A percentile compares a stretch with the other conserved stretches of the same genome.
These are phyloP conservation scores for Nymphalis urticae DNA, from an alignment of 2,888 invertebrate genomes.

Conservation along the genomic window DNA sequence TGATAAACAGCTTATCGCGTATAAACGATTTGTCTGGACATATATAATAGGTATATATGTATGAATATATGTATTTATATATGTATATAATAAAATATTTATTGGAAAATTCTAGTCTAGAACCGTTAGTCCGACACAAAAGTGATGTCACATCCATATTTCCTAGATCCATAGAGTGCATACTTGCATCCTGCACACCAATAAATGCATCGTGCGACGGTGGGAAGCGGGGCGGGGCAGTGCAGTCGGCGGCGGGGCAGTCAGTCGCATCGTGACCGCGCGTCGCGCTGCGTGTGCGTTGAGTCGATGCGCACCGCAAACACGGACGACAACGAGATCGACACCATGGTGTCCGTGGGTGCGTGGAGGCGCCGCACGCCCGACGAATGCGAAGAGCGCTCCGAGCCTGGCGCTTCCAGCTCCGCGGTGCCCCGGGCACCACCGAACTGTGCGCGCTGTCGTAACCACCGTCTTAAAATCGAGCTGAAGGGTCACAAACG, in stretches of 20 bases:
- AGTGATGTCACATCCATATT: slow-evolving; percentile 26
- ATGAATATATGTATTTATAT: background rate
- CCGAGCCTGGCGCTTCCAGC: slow-evolving; percentile 77
- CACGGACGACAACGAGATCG: slow-evolving; percentile 60
- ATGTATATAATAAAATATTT: too few relatives aligned
- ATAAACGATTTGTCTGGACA: too few relatives aligned
- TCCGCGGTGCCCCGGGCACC: slow-evolving; percentile 88
- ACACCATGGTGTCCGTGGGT: slow-evolving; percentile 74
- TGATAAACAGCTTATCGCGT: background rate
- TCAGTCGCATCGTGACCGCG: slow-evolving; percentile 74
- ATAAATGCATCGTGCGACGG: slow-evolving; percentile 66
- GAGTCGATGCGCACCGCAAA: slow-evolving; percentile 41
- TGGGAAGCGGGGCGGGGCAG: slow-evolving; percentile 58
- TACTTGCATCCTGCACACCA: slow-evolving; percentile 63
- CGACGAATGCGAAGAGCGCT: slow-evolving; percentile 76
- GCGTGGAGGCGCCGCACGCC: slow-evolving; percentile 75
- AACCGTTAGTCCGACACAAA: background rate
- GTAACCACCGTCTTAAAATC: slow-evolving; percentile 94
- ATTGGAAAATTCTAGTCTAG: background rate
- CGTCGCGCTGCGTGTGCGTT: slow-evolving; percentile 63
- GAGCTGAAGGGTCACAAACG: slow-evolving; percentile 95
- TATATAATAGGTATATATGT: too few relatives aligned
- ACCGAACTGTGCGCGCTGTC: slow-evolving; percentile 95
- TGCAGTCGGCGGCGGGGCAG: slow-evolving; percentile 51
- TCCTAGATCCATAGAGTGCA: slow-evolving; percentile 35